These are phyloP conservation scores for Myrmophylax atrothorax DNA, from an alignment of 2,113 vertebrate species.

Conservation along the genomic window DNA sequence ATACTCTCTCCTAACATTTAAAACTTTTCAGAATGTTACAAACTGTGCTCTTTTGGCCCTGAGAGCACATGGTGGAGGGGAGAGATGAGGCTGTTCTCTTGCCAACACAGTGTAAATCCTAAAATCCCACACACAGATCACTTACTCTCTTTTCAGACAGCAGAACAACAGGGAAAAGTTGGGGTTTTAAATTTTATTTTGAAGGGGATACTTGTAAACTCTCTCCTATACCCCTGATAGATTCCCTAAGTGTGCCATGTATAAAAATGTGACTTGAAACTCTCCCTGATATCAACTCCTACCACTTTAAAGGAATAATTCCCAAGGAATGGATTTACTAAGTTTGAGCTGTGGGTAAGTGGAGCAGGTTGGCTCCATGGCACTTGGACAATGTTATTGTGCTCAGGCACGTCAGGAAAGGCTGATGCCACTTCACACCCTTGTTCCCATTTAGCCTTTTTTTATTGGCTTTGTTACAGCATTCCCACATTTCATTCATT, in stretches of 20 bases:
- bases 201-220: neutral
- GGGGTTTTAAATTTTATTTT: neutral
- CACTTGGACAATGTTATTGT: fast-evolving
- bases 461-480: neutral
- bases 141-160: neutral
- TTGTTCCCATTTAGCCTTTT: neutral
- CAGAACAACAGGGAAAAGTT: neutral
- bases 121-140: neutral
- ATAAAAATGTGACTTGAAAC: neutral
- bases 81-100: neutral
- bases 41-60: neutral
- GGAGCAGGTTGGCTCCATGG: neutral
- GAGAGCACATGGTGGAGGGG: neutral
- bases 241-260: neutral
- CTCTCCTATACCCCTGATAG: fast-evolving
- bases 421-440: neutral
- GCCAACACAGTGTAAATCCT: neutral
- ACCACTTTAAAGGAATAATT: neutral
- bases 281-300: neutral
- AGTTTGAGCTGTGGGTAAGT: neutral
- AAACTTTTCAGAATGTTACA: neutral
- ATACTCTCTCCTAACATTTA: neutral
- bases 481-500: neutral
- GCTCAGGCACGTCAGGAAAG: neutral
- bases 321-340: neutral